Percentiles rank a stretch among this genome's conserved stretches.
These are phyloP conservation scores for Scolopax mira DNA, from an alignment of 2,113 vertebrate species.

Conservation along the genomic window DNA sequence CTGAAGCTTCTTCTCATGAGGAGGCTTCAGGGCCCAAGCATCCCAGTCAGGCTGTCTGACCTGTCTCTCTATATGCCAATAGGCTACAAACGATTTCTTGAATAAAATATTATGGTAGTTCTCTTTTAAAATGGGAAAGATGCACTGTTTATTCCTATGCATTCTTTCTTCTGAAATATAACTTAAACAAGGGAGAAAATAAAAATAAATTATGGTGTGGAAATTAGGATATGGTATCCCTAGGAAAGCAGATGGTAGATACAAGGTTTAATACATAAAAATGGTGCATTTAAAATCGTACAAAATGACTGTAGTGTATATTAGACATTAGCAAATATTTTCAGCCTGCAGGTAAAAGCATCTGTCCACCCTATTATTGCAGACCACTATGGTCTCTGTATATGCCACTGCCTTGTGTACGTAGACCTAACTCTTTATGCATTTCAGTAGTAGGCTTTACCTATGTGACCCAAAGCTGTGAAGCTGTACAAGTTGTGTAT, in stretches of 20 bases:
- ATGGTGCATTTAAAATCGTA: not conserved
- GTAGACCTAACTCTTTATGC: not conserved
- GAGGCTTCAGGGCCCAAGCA: not conserved
- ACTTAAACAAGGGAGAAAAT: not conserved
- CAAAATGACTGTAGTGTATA: not conserved
- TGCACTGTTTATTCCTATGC: not conserved
- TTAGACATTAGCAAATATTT: not conserved
- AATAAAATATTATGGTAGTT: not conserved
- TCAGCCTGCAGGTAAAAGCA: not conserved
- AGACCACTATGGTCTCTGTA: not conserved
- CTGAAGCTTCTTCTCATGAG: not conserved
- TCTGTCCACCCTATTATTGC: not conserved
- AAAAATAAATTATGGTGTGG: not conserved
- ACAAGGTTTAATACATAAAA: not conserved
- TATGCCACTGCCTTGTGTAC: accelerated
- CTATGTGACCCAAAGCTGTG: not conserved
- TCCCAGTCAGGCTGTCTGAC: accelerated
- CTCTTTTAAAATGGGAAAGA: not conserved
- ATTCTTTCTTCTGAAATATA: not conserved
- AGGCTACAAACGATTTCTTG: not conserved
- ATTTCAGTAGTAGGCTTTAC: not conserved
- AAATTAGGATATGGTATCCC: not conserved
- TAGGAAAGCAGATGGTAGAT: not conserved
- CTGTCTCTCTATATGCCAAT: not conserved
- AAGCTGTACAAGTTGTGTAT: not conserved